Base-by-base conservation (phyloP, 2,888 invertebrate species). In the Pterostichus niger region DNA sequence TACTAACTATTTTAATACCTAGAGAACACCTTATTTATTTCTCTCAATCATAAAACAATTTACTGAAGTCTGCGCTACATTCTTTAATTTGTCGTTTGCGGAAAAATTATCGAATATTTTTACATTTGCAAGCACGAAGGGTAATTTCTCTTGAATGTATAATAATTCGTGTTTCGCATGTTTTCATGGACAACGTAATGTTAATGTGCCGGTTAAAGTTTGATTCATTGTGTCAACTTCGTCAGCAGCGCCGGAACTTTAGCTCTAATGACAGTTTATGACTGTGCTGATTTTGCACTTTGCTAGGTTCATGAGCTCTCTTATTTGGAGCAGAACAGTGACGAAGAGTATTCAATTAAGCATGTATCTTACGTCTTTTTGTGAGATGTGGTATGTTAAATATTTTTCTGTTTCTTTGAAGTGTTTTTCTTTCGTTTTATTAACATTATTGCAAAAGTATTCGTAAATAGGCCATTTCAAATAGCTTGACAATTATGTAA, bases 51-150 rank as follows among this genome's bases (percentile, higher is more conserved):
- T 40, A 40, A 40, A 40, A 7, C 75, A 75, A 75, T 75, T 52
- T 52, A 33, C 49, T 13, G 11, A 9, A 31, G 13, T 31, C 75
- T 52, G 52, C 15, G 13, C 17, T 6, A 52, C 33, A 24, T 49
- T 75, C n/a, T 71, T 64, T 3, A 2, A 75, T 52, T 31, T 75
- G 24, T 52, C 52, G 31, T 75, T 31, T 52, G 75, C 75, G 52
- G 75, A 75, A 49, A 64, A 75, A 75, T 75, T 75, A 75, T 75
- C 31, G 17, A 52, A 75, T 13, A 75, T 75, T 75, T 75, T 75
- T 52, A 75, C 52, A 75, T 75, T 64, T 24, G n/a, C 33, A 64
- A 31, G 17, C 75, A 52, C 49, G 52, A 49, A 52, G 75, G 40
- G 75, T 52, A 75, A 75, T 75, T 75, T 49, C 17, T 64, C 6